Evolutionary conservation across 2,888 invertebrate species (phyloP), one percentile per base, ranked within the genome.

Genomic region (Abrostola triplasia): DNA sequence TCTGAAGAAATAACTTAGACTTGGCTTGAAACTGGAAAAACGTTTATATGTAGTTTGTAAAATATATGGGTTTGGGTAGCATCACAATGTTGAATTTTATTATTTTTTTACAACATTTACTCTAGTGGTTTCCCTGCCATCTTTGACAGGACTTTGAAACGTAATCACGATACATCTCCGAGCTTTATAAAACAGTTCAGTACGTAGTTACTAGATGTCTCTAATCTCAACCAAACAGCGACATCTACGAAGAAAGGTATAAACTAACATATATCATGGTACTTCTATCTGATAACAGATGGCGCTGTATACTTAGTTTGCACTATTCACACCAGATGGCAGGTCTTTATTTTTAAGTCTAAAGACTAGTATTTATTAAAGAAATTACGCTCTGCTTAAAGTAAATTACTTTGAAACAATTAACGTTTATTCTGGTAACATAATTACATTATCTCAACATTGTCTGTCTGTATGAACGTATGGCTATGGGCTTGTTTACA

Each of bases 51-150:
- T 38, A 54, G 38, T 10, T 53, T 55, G 54, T 37, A 51, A 60
- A 77, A 64, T 79, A 79, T 62, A 73, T 69, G 77, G 67, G 73
- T 75, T 79, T 79, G 67, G 77, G 77, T 57, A 53, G 77, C 76
- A 77, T 76, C 42, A 58, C 36, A 55, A 41, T 0, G 9, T 6
- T 40, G 36, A n/a, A 40, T 69, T 77, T 67, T 13, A 64, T 76
- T 70, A 13, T 47, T 37, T 56, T 6, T 6, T 37, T 41, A 35
- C 1, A 4, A 36, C 2, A 0, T 41, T 35, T 12, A 24, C 24
- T 2, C 4, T 4, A 8, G 35, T 38, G 0, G 0, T 6, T 10
- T 47, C 5, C 11, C 8, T 9, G 70, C 48, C 76, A 76, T 70
- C 76, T 76, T 52, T 12, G 36, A 7, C 36, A 24, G 5, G n/a